Conservation (phyloP, 2,888 invertebrate genomes). For the Tridacna crocea region DNA sequence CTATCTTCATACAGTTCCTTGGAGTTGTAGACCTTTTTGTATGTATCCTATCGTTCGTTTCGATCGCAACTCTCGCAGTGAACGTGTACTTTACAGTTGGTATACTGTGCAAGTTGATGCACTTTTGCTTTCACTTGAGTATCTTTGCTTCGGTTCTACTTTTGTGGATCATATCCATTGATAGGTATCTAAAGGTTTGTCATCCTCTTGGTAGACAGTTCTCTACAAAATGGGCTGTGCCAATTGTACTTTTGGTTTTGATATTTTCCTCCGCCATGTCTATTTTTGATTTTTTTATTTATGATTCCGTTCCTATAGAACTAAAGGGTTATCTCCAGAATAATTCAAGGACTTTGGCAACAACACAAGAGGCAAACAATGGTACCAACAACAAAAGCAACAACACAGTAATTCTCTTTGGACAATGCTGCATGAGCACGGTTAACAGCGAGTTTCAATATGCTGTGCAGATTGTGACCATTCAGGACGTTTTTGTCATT, state of each 20-base stretch:
- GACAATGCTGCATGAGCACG: not conserved
- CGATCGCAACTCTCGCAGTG: not conserved
- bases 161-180: constrained; percentile 1
- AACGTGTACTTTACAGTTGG: not conserved
- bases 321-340: not conserved
- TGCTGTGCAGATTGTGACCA: not conserved
- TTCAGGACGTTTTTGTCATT: not conserved
- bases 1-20: not conserved
- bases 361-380: not conserved
- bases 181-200: not conserved
- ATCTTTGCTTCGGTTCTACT: not conserved
- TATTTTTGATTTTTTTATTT: not conserved
- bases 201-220: not conserved
- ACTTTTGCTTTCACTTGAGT: not conserved
- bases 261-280: not conserved
- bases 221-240: not conserved
- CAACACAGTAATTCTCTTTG: not conserved
- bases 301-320: not conserved
- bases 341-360: not conserved
- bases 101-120: not conserved
- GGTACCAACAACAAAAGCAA: not conserved
- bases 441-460: not conserved
- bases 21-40: not conserved
- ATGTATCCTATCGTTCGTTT: not conserved
- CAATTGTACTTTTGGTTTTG: not conserved